These are phyloP conservation scores for Amblyornis subalaris DNA, from an alignment of 2,113 vertebrate genomes.

Conservation along the genomic window DNA sequence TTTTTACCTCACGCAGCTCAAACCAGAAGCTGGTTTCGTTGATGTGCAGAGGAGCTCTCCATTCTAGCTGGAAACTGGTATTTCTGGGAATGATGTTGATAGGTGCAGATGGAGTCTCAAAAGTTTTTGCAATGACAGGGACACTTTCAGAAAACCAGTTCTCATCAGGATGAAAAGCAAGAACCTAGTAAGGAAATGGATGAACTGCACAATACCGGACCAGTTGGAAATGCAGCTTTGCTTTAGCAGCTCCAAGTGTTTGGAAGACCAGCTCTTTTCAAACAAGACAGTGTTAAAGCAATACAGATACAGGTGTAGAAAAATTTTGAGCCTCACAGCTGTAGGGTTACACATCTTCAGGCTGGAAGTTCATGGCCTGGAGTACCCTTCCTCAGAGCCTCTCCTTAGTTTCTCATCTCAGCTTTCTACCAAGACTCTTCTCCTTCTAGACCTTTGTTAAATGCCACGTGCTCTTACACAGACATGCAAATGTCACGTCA, in stretches of 20 bases:
- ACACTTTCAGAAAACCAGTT: slow-evolving; percentile 67
- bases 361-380: background rate
- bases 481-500: background rate
- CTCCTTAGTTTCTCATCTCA: background rate
- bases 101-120: slow-evolving; percentile 61
- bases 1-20: slow-evolving; percentile 68
- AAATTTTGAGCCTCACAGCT: background rate
- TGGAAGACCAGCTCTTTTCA: background rate
- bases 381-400: background rate
- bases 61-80: slow-evolving; percentile 63
- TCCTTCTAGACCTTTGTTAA: background rate
- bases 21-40: slow-evolving; percentile 65
- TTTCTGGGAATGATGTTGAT: slow-evolving; percentile 56
- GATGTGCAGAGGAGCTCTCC: slow-evolving; percentile 59
- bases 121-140: slow-evolving; percentile 48
- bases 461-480: background rate
- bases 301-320: background rate
- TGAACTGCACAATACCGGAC: background rate
- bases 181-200: slow-evolving; percentile 54
- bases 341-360: background rate
- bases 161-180: slow-evolving; percentile 69
- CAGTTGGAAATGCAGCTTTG: background rate
- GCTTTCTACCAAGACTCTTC: background rate
- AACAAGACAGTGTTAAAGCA: background rate
- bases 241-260: background rate